These are phyloP conservation scores for Euproctis similis DNA, from an alignment of 2,888 invertebrate species.

Conservation along the genomic window DNA sequence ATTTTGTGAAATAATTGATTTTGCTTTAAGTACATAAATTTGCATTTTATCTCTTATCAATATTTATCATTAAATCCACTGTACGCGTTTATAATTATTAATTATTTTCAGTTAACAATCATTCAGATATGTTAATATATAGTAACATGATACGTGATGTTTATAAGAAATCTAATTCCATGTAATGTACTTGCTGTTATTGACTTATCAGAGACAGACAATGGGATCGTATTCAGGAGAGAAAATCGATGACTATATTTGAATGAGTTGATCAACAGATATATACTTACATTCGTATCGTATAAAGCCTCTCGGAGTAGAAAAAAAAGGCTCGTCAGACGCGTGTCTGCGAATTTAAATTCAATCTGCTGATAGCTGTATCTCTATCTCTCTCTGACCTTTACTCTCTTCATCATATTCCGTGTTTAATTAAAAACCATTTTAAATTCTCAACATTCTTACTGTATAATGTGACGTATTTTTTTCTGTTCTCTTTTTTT, in stretches of 20 bases:
- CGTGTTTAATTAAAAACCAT: conserved; percentile 54
- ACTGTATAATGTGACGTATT: too few species aligned
- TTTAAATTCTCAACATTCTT: conserved; percentile 36
- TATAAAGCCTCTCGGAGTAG: conserved; percentile 21
- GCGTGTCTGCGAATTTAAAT: conserved; percentile 42
- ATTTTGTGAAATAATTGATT: too few species aligned
- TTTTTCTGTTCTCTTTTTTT: conserved; percentile 39
- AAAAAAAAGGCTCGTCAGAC: conserved; percentile 39
- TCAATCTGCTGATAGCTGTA: conserved; percentile 39
- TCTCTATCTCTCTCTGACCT: conserved; percentile 30
- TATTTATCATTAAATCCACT: too few species aligned
- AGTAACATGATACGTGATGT: too few species aligned
- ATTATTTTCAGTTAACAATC: too few species aligned
- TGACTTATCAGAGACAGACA: conserved; percentile 7
- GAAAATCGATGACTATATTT: conserved; percentile 39
- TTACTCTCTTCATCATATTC: conserved; percentile 37
- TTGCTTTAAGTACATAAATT: too few species aligned
- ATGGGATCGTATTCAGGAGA: conserved; percentile 23
- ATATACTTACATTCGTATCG: conserved; percentile 14
- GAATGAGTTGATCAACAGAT: conserved; percentile 36
- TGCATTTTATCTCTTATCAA: too few species aligned
- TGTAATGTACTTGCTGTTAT: conserved; percentile 2
- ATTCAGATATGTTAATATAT: too few species aligned
- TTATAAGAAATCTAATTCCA: conserved; percentile 6
- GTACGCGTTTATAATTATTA: too few species aligned